Conservation (phyloP, 2,113 vertebrate species). For the Oostethus manadensis region DNA sequence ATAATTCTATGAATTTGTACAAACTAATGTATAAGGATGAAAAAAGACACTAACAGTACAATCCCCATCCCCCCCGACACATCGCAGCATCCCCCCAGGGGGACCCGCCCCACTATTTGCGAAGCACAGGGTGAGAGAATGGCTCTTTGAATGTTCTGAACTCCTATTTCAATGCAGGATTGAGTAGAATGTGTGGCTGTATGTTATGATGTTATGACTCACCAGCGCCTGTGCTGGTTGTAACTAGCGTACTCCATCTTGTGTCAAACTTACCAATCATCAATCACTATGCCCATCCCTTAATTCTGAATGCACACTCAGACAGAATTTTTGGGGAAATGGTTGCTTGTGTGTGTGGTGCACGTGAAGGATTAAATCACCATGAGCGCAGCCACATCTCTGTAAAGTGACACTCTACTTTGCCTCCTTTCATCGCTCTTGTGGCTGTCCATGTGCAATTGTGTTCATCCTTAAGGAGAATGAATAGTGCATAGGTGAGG, state of each 20-base stretch:
- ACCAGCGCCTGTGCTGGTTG: too few species aligned
- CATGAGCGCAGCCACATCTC: constrained; percentile 35
- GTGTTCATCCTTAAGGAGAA: constrained; percentile 62
- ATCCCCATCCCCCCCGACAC: too few species aligned
- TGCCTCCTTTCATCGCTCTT: constrained; percentile 31
- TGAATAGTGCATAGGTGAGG: constrained; percentile 73
- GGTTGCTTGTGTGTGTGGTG: constrained; percentile 21
- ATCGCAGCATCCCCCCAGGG: too few species aligned
- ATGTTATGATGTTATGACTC: too few species aligned
- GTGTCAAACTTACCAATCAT: not conserved
- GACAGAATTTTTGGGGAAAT: constrained; percentile 25
- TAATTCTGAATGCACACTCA: constrained; percentile 7
- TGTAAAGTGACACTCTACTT: constrained; percentile 18
- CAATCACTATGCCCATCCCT: not conserved
- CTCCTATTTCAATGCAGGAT: too few species aligned
- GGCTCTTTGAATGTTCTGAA: too few species aligned
- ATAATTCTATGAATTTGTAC: too few species aligned
- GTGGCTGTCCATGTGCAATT: constrained; percentile 58
- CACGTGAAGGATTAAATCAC: constrained; percentile 28
- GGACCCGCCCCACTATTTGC: too few species aligned
- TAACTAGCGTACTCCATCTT: not conserved
- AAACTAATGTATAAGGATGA: too few species aligned
- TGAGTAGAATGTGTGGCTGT: too few species aligned
- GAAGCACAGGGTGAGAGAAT: too few species aligned
- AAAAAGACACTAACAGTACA: too few species aligned